Conservation (phyloP, 2,113 vertebrate species). For the Collichthys lucidus region DNA sequence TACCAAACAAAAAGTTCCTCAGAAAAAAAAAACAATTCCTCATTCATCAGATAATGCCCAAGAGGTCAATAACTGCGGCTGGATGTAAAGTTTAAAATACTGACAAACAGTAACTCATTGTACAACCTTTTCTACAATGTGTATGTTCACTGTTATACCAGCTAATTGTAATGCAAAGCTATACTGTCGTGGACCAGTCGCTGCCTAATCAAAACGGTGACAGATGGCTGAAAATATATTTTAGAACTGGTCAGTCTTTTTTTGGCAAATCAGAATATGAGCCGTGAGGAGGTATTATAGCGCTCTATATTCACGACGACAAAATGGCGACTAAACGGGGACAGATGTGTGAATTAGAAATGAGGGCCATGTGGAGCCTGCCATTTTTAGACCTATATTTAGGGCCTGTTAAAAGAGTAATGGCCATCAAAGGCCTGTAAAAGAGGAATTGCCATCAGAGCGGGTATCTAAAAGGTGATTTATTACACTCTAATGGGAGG, state of each 20-base stretch:
- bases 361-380: constrained; percentile 81
- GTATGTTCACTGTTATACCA: neutral
- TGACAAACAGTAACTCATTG: neutral
- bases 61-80: constrained; percentile 20
- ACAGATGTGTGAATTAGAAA: constrained; percentile 86
- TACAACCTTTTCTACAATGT: neutral
- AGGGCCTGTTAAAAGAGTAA: constrained; percentile 85
- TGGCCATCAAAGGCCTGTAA: constrained; percentile 84
- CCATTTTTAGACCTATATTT: constrained; percentile 84
- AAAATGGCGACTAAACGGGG: constrained; percentile 80
- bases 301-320: constrained; percentile 68
- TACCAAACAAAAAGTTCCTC: neutral
- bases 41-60: neutral
- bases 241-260: constrained; percentile 52
- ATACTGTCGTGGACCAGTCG: constrained; percentile 9
- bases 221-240: constrained; percentile 67
- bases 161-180: constrained; percentile 47
- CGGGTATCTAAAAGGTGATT: constrained; percentile 82
- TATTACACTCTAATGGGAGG: constrained; percentile 80
- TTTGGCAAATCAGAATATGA: constrained; percentile 41
- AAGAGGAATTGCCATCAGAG: constrained; percentile 81
- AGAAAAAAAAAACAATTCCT: neutral
- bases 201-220: constrained; percentile 62
- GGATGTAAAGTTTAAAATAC: constrained; percentile 9
- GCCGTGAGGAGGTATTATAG: constrained; percentile 49